Base-by-base conservation (phyloP, 2,113 vertebrate species). In the Dicaeum eximium region DNA sequence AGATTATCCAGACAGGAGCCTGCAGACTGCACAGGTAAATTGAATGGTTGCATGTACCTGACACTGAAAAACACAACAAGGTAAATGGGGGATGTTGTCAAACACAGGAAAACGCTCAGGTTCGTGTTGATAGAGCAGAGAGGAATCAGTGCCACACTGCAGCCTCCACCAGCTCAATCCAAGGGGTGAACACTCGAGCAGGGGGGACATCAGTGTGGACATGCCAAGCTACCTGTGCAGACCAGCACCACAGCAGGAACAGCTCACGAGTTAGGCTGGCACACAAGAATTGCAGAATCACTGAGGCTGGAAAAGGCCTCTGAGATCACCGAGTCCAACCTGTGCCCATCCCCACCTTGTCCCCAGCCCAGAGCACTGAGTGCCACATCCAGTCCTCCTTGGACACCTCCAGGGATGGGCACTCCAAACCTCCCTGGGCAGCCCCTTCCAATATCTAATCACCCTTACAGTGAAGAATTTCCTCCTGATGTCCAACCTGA, bases 41-140 rank as follows among this genome's bases (percentile, higher is more conserved):
- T 3, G 9, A 77, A 4, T 1, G 33, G 48, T 0, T 42, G 0
- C 19, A 7, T 1, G 6, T 1, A 50, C 54, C 27, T 25, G 7
- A 25, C 35, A 30, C 33, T 42, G 51, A 47, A 31, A 57, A 3
- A 66, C 17, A 11, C 8, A 28, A 56, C 28, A 6, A 48, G 25
- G 31, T 14, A n/a, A 48, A 37, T 1, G 15, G 6, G 17, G 24
- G 9, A 2, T 16, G 7, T 20, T 40, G 40, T 12, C 18, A 27
- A 42, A 33, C 6, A 23, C 64, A 27, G 2, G 23, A 19, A 40
- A 73, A 9, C 79, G 9, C 8, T 11, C 50, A 3, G 33, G 3
- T 13, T n/a, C 30, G 0, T 0, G 48, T 1, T 16, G 57, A 13
- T 3, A 9, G 23, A 53, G 35, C 44, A 12, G 1, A 35, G 57